Conservation (phyloP, 2,888 invertebrate genomes). For the Celastrina argiolus region DNA sequence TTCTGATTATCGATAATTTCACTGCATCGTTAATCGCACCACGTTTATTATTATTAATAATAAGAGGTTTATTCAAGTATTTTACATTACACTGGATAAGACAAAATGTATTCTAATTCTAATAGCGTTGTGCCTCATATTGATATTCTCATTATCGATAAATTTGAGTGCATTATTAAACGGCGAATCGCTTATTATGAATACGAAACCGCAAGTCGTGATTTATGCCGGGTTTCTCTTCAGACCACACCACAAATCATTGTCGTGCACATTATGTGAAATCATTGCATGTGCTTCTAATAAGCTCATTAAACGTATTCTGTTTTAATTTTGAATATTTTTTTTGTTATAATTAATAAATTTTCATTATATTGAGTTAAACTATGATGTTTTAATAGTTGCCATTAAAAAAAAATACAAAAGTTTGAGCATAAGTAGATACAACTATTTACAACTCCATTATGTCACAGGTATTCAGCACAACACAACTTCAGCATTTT, state of each 20-base stretch:
- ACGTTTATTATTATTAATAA: too few relatives aligned
- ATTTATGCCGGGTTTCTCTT: conserved; percentile 18
- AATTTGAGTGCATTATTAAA: conserved; percentile 12
- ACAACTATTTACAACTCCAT: background rate
- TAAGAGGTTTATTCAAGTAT: too few relatives aligned
- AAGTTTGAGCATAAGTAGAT: background rate
- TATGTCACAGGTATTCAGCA: background rate
- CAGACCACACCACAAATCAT: conserved; percentile 1
- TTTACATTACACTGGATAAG: too few relatives aligned
- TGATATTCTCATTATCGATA: conserved; percentile 18
- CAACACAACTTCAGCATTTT: background rate
- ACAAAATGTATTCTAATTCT: too few relatives aligned
- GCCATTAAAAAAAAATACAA: background rate
- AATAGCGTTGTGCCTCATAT: background rate
- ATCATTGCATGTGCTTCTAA: background rate
- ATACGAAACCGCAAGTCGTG: conserved; percentile 2
- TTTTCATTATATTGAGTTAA: too few relatives aligned
- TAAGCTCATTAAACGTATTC: conserved; percentile 4
- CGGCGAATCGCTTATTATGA: conserved; percentile 1
- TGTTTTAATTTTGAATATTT: too few relatives aligned
- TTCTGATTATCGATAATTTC: too few relatives aligned
- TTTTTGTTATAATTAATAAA: too few relatives aligned
- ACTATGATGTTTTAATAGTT: too few relatives aligned
- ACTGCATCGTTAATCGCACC: too few relatives aligned
- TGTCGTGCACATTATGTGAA: background rate